phyloP scores from a whole-genome alignment of 2,797 vertebrate genomes.

The Mormyrus hasselquistii region DNA sequence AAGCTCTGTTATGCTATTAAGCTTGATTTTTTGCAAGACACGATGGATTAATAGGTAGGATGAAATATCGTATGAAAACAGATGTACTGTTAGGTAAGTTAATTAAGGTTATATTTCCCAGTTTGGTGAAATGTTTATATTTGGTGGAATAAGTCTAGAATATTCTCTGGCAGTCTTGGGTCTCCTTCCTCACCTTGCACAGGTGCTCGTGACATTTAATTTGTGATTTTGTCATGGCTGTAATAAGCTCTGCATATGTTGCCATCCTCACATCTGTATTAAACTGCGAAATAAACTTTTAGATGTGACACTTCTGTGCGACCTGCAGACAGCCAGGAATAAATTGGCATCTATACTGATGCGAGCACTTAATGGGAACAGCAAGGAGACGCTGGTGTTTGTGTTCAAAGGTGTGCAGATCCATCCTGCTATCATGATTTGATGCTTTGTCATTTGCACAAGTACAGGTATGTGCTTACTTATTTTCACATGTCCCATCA shows the following conservation, averaged over 20 bases:
- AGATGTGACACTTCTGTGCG: not conserved
- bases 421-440: not conserved
- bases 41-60: not conserved
- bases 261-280: not conserved
- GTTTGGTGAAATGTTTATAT: not conserved
- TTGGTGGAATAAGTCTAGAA: not conserved
- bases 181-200: not conserved
- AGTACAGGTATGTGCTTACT: not conserved
- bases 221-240: not conserved
- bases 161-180: not conserved
- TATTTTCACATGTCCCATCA: not conserved
- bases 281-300: constrained; percentile 15
- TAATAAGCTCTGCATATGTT: not conserved
- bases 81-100: not conserved
- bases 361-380: not conserved
- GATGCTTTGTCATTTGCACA: not conserved
- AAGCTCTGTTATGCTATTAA: not conserved
- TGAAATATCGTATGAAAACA: not conserved
- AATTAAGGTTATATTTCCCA: not conserved
- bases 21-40: not conserved
- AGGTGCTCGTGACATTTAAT: not conserved
- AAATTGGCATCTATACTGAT: constrained; percentile 5
- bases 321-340: constrained; percentile 1
- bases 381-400: not conserved
- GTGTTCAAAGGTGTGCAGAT: not conserved